Evolutionary conservation across 2,888 invertebrate species (phyloP), one percentile per base, ranked within the genome.

Genomic region (Malacosoma neustria): DNA sequence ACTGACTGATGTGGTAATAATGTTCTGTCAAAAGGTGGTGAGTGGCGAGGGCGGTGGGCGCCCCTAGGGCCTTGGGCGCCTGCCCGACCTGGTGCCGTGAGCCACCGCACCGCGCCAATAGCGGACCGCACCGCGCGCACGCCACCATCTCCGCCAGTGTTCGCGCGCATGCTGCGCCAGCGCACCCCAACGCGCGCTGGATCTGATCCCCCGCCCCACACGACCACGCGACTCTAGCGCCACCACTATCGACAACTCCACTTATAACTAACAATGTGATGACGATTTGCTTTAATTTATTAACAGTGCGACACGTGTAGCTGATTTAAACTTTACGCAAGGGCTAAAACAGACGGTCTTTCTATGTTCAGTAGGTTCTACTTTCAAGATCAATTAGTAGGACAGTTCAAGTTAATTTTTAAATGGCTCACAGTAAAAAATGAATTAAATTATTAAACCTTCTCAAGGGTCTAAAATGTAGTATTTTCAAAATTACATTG

Each of bases 81-180:
- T 87, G 87, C 87, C 87, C 85, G 87, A 87, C 84, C 82, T 87
- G 73, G 87, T 87, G 82, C 87, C 87, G 82, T 86, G 87, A 86
- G 82, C 74, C 6, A 22, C 22, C 22, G 22, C 22, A 22, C 22
- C 22, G 57, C 68, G 54, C 68, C 57, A 61, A 57, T 57, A 50
- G 57, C 61, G 58, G 59, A 52, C 54, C 55, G 44, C 54, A 45
- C 46, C 49, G 42, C 40, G 41, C 45, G n/a, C 51, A n/a, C 37
- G 39, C 31, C 40, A 43, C 46, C 54, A 32, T 49, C 40, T 43
- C 46, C 54, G 32, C 49, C 40, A 35, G 38, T 49, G 37, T 42
- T 30, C 49, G 37, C 34, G 38, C 40, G 34, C 54, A 31, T 43
- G 29, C 39, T 13, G 37, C 40, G 31, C 47, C 3, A 48, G 38